Base-by-base conservation (phyloP, 1,140 invertebrate species). In the Bathynomus jamesi region DNA sequence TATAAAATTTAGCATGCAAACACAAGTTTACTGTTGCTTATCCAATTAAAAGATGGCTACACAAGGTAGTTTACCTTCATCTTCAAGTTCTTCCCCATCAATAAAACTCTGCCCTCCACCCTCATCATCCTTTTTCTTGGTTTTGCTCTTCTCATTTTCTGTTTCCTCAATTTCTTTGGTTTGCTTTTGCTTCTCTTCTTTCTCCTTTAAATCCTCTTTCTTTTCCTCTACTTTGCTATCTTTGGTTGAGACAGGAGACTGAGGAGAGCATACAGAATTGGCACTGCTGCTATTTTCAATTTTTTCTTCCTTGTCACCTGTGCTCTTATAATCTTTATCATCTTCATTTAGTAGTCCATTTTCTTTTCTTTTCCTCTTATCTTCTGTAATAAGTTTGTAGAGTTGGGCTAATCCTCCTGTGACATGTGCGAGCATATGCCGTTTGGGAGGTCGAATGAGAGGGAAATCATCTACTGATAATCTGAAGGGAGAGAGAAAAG, bases 381-480 rank as follows among this genome's bases (percentile, higher is more conserved):
- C 31, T 63, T 30, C 29, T 40, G 72, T 71, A 28, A 73, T 66
- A 17, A 30, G 27, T 24, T 73, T 72, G 29, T 73, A 76, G 28
- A 76, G 69, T 21, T 69, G 46, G 3, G 30, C 68, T 17, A 76
- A 60, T 40, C 75, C 75, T 5, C 75, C 75, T 13, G 75, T 76
- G 17, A 76, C 64, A 32, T 76, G 75, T 32, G 72, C 71, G 28
- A 76, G 72, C 64, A 71, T 73, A 66, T 76, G 75, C 17, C 72
- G 75, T 61, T 66, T 76, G 28, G 75, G 75, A 21, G 75, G 75
- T 65, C 75, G 70, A 29, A 76, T 76, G 0, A 76, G 69, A 25
- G 75, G 75, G 32, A 73, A 60, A 65, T 76, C 75, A 67, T 76
- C 75, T 68, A 72, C 68, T 31, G 71, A 71, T 61, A 76, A 28